Conservation (phyloP, 2,888 invertebrate genomes). For the Coelogynopora nodosa region DNA sequence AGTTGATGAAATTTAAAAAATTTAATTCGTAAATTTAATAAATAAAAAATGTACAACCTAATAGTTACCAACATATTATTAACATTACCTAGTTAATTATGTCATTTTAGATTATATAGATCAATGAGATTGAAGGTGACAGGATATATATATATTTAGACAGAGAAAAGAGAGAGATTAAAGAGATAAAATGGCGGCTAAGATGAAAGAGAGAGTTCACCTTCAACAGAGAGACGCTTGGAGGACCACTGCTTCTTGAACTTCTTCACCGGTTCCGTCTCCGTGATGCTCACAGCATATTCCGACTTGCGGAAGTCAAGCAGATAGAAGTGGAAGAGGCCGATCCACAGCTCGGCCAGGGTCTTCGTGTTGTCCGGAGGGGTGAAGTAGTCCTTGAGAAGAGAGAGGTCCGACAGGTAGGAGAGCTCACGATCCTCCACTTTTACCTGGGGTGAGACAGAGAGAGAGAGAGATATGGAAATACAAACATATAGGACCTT, state of each 20-base stretch:
- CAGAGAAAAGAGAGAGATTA: no score
- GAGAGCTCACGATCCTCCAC: not conserved
- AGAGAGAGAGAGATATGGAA: not conserved
- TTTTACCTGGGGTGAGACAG: not conserved
- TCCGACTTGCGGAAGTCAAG: not conserved
- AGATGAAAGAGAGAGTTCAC: not conserved
- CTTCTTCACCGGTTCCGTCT: conserved; percentile 15
- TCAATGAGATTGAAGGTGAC: no score
- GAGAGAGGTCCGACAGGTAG: not conserved
- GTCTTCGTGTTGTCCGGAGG: not conserved
- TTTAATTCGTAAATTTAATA: no score
- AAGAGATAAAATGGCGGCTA: not conserved
- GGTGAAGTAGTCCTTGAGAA: not conserved
- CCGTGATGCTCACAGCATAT: conserved; percentile 2
- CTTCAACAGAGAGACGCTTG: not conserved
- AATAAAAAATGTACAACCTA: no score
- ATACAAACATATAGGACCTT: not conserved
- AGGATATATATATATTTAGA: no score
- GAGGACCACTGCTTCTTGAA: not conserved
- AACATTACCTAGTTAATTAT: no score
- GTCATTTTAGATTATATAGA: no score
- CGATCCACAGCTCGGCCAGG: not conserved
- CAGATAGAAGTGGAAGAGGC: not conserved
- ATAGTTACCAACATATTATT: no score
- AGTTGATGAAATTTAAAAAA: no score